Evolutionary conservation across 2,888 invertebrate genomes (phyloP), one percentile per base, ranked within the genome.

Genomic region (Cephus nigrinus): DNA sequence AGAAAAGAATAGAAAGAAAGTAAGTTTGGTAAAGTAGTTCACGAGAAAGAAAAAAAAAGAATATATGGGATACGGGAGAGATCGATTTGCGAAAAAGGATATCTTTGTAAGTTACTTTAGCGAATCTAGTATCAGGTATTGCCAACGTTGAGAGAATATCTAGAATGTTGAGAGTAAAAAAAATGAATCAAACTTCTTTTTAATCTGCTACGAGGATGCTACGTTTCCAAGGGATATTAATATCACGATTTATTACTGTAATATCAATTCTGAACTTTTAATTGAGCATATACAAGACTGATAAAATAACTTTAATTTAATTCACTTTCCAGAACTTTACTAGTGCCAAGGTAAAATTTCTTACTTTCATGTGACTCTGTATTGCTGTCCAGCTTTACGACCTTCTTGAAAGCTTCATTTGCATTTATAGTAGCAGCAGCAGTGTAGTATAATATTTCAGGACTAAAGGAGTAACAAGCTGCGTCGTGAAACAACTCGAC

Each of bases 341-440:
- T 23, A 23, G 9, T 55, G 55, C 55, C 55, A 55, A 23, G 55
- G 23, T 23, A 55, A 55, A 55, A 55, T 12, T 74, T 33, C 23
- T 33, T 33, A n/a, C n/a, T 74, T 74, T 74, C 34, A 33, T 3
- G 74, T 12, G n/a, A 33, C n/a, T 34, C 33, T 40, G 23, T 74
- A 74, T 74, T 35, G 23, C 35, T 12, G 74, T 11, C 33, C 12
- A 30, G n/a, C 30, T 74, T 11, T 74, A 55, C 4, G 71, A 30
- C 11, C 71, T 31, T 71, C 31, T 33, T 31, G 71, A 75, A 75
- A 68, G 68, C 33, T 69, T 75, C 34, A 69, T 75, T 75, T 69
- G 35, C 75, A 68, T 75, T 75, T 69, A 75, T 75, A 34, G 75
- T 36, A 33, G 68, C 33, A 31, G 33, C 30, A 33, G 23, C 55